These are phyloP conservation scores for Agrochola litura DNA, from an alignment of 2,888 invertebrate genomes.

Conservation along the genomic window DNA sequence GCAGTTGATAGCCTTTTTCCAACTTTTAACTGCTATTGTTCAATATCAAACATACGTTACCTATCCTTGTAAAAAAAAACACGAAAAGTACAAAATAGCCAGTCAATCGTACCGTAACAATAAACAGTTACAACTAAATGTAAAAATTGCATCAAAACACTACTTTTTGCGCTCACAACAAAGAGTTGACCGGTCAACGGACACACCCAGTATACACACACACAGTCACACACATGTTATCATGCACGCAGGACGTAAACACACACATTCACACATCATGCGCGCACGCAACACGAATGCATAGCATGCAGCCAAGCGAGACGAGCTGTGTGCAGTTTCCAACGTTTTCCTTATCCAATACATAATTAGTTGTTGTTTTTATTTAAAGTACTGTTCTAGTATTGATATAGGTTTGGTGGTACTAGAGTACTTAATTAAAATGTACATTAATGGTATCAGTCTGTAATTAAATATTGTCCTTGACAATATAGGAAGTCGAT, in stretches of 20 bases:
- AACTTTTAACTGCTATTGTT: too few species aligned
- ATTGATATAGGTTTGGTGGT: neutral
- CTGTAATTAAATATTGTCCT: neutral
- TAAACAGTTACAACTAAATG: conserved; percentile 6
- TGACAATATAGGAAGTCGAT: neutral
- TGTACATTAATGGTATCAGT: neutral
- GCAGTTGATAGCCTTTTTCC: too few species aligned
- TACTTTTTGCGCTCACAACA: conserved; percentile 31
- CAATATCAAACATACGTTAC: neutral
- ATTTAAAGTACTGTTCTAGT: neutral
- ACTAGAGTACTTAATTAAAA: neutral
- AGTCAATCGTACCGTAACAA: neutral
- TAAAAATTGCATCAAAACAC: neutral
- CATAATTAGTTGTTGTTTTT: neutral
- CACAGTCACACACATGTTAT: neutral
- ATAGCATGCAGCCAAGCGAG: conserved; percentile 41
- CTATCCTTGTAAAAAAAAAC: neutral
- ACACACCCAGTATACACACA: conserved; percentile 58
- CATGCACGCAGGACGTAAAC: neutral
- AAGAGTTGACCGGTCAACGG: conserved; percentile 50
- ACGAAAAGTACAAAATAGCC: neutral
- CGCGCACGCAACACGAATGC: conserved; percentile 43
- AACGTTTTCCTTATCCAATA: conserved; percentile 53
- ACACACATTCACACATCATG: conserved; percentile 8
- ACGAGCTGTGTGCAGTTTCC: conserved; percentile 33